These are phyloP conservation scores for Rotaria magnacalcarata DNA, from an alignment of 2,888 invertebrate species.

Conservation along the genomic window DNA sequence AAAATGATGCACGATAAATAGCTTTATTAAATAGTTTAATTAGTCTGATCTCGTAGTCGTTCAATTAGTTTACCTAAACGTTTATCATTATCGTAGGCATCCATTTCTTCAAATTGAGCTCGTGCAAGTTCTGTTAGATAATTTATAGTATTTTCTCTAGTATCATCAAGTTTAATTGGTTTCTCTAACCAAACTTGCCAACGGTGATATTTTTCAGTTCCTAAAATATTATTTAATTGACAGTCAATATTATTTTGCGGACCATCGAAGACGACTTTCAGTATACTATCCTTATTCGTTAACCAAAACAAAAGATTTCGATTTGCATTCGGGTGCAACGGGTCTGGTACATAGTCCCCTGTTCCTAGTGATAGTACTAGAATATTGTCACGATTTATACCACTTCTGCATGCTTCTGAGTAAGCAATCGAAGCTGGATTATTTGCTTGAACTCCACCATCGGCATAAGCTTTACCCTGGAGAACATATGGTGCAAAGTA, in stretches of 20 bases:
- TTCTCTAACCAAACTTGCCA: slow-evolving; percentile 14
- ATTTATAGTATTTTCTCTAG: background rate
- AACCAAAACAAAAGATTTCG: background rate
- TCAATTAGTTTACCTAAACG: background rate
- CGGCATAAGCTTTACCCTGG: background rate
- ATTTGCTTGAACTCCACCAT: background rate
- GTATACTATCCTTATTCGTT: background rate
- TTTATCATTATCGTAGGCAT: background rate
- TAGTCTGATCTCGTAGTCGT: background rate
- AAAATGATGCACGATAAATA: too few relatives aligned
- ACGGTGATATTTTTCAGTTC: background rate
- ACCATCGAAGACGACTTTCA: background rate
- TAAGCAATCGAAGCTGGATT: slow-evolving; percentile 1
- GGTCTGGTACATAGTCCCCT: background rate
- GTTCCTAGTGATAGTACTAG: background rate
- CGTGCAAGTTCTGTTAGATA: background rate
- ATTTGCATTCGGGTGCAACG: background rate
- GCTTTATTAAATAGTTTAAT: too few relatives aligned
- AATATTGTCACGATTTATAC: background rate
- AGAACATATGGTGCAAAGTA: background rate
- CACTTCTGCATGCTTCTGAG: background rate
- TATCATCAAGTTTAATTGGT: background rate
- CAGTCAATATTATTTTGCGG: slow-evolving; percentile 8
- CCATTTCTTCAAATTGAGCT: background rate
- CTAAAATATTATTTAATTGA: background rate